Evolutionary conservation across 2,113 vertebrate species (phyloP), one percentile per base, ranked within the genome.

Genomic region (Perognathus longimembris): DNA sequence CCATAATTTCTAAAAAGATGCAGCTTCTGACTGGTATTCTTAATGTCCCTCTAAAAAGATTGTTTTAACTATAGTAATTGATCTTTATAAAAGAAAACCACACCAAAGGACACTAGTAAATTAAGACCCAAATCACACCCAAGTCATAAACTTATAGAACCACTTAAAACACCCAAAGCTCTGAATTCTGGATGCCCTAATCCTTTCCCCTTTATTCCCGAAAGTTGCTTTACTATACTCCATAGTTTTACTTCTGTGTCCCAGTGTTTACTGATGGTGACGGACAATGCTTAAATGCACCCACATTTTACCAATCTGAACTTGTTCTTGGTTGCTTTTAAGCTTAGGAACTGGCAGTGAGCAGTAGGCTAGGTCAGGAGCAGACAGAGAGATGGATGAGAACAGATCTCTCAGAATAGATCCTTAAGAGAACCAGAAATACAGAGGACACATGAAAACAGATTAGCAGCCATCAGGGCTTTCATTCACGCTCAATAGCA

Each of bases 61-160:
- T 93, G 71, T 93, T 91, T 95, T 95, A 94, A 88, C 85, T 85
- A 0, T n/a, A 88, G 93, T 73, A 82, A 64, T 95, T 95, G 88
- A 76, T 90, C 87, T 64, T 69, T 95, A 70, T 84, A 96, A 90
- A 96, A 36, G 79, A 92, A 38, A 91, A 59, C 57, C 91, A 83
- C 21, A n/a, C 93, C 80, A 89, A 95, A 96, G 50, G 86, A 81
- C 92, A 5, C 75, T 94, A 94, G 94, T 75, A 96, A 94, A 73
- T 81, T 97, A 95, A 96, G 71, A 93, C 95, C 95, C 89, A 1
- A 22, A 50, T 96, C 94, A 96, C 63, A 91, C 92, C 96, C 74
- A 88, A 92, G 67, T 66, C 89, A 78, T 90, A 92, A 92, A 70
- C 74, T 67, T 92, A 32, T 71, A 78, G 50, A 89, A 20, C 85